A percentile compares a stretch with the other conserved stretches of the same genome.
Conservation (phyloP, 2,888 invertebrate genomes). For the Carcina quercana region DNA sequence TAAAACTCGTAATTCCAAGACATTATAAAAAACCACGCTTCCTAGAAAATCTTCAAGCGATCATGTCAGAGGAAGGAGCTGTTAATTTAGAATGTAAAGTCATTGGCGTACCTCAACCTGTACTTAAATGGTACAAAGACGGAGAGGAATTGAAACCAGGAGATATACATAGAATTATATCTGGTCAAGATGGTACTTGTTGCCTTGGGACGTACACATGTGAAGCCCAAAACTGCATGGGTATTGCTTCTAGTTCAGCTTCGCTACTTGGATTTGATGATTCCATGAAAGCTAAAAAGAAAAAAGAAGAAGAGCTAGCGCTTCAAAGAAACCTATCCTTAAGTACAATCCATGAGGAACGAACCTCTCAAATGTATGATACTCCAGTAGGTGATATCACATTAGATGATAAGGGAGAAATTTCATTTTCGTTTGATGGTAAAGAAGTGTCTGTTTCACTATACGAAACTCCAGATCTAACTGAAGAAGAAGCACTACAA, state of each 20-base stretch:
- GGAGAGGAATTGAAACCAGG: slow-evolving; percentile 92
- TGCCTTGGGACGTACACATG: slow-evolving; percentile 93
- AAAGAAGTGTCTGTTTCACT: slow-evolving; percentile 93
- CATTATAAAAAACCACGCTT: slow-evolving; percentile 93
- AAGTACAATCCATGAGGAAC: slow-evolving; percentile 93
- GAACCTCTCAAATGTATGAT: slow-evolving; percentile 91
- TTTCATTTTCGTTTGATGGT: slow-evolving; percentile 93
- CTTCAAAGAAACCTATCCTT: slow-evolving; percentile 86
- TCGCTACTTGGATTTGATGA: slow-evolving; percentile 92
- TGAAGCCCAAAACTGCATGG: slow-evolving; percentile 94
- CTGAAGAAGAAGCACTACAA: slow-evolving; percentile 92
- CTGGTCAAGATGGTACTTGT: slow-evolving; percentile 92
- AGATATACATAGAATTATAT: slow-evolving; percentile 92
- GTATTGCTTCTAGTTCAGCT: slow-evolving; percentile 90
- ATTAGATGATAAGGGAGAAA: slow-evolving; percentile 87
- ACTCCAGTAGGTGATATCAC: slow-evolving; percentile 86
- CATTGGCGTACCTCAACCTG: slow-evolving; percentile 91
- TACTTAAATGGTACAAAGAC: slow-evolving; percentile 95
- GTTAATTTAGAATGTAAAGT: slow-evolving; percentile 95
- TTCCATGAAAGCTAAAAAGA: slow-evolving; percentile 71
- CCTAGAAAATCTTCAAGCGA: slow-evolving; percentile 88
- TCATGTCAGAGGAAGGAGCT: slow-evolving; percentile 90
- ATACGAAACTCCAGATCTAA: slow-evolving; percentile 93
- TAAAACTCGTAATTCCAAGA: slow-evolving; percentile 88
- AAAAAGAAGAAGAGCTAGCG: slow-evolving; percentile 63